A percentile compares a stretch with the other conserved stretches of the same genome.
Evolutionary conservation across 2,113 vertebrate genomes (phyloP).

Genomic region (Aptenodytes patagonicus): DNA sequence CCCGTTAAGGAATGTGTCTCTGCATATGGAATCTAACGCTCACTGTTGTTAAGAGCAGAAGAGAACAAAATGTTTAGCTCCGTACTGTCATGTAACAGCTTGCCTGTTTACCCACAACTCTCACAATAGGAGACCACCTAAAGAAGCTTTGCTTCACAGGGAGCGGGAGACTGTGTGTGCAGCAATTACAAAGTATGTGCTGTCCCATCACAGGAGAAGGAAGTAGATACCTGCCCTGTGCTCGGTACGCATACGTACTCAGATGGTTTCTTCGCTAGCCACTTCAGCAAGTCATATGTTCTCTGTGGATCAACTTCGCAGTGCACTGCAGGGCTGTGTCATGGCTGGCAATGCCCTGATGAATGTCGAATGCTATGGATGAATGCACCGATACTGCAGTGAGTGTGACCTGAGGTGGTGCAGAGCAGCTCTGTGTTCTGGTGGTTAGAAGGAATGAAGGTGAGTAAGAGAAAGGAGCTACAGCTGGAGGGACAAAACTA

Average conservation of each 20-base stretch:
- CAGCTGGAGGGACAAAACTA: neutral
- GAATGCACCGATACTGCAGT: neutral
- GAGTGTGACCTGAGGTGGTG: neutral
- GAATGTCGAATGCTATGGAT: neutral
- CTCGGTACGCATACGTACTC: accelerated
- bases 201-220: neutral
- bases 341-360: neutral
- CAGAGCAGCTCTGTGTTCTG: neutral
- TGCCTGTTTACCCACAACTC: neutral
- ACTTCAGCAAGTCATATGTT: accelerated
- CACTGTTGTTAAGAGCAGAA: neutral
- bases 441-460: neutral
- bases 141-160: neutral
- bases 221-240: neutral
- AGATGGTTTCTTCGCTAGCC: neutral
- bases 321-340: neutral
- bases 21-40: neutral
- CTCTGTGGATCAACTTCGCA: neutral
- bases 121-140: neutral
- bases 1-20: neutral
- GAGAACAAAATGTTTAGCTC: neutral
- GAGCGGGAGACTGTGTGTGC: neutral
- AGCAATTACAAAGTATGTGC: neutral
- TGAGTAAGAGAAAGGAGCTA: neutral
- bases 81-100: neutral